Evolutionary conservation across 2,113 vertebrate genomes (phyloP).

Genomic region (Caretta caretta): DNA sequence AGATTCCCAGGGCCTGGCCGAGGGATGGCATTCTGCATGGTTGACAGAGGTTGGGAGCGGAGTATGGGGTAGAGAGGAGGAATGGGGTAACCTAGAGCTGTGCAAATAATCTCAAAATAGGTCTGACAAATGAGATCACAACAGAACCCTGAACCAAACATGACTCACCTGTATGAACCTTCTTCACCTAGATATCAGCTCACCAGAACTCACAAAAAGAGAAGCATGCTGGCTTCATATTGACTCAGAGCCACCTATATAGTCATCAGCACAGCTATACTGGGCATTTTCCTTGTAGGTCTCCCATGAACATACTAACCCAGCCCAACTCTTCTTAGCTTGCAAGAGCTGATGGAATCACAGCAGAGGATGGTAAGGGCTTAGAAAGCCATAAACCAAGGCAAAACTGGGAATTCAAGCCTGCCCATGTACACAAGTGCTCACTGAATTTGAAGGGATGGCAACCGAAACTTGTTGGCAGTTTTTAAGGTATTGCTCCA

Average conservation of each 20-base stretch:
- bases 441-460: not conserved
- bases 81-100: not conserved
- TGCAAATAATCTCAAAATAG: not conserved
- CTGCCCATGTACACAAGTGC: not conserved
- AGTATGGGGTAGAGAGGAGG: not conserved
- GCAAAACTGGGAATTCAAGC: not conserved
- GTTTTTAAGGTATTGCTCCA: not conserved
- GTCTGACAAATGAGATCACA: not conserved
- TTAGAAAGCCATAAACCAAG: not conserved
- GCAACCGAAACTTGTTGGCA: not conserved
- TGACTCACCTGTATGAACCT: not conserved
- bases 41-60: not conserved
- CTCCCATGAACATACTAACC: not conserved
- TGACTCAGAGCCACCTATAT: not conserved
- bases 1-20: not conserved
- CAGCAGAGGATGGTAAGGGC: not conserved
- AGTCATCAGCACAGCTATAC: not conserved
- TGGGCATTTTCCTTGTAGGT: not conserved
- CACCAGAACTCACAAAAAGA: not conserved
- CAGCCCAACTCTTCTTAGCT: not conserved
- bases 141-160: not conserved
- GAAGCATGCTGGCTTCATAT: not conserved
- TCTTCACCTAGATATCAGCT: not conserved
- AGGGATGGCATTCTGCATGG: not conserved
- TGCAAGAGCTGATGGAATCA: not conserved